phyloP scores from a whole-genome alignment of 2,797 vertebrate genomes.

The Amazona ochrocephala region DNA sequence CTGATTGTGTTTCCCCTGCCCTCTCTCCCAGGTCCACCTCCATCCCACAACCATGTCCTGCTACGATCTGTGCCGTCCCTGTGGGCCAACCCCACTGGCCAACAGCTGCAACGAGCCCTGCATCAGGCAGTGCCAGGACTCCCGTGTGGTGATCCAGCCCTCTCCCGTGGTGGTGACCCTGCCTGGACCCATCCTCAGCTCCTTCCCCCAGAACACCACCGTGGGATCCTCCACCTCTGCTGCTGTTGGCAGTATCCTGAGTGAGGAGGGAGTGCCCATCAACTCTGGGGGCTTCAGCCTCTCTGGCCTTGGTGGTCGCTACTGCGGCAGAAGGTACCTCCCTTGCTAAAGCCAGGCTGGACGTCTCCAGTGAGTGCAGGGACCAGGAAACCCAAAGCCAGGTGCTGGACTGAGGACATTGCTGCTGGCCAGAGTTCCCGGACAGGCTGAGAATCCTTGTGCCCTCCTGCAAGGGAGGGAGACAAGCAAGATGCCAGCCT shows the following conservation, averaged over 20 bases:
- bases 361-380: background rate
- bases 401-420: background rate
- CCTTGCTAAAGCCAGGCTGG: background rate
- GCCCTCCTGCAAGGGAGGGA: background rate
- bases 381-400: background rate
- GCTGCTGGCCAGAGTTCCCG: background rate
- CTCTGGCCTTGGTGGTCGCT: background rate
- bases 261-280: background rate
- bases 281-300: background rate
- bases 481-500: background rate
- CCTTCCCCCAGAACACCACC: background rate
- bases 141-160: background rate
- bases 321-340: background rate
- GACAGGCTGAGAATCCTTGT: background rate
- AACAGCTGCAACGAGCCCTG: constrained; percentile 5
- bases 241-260: background rate
- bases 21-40: no score
- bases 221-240: background rate
- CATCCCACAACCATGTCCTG: no score
- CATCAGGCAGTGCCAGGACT: background rate
- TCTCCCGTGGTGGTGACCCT: background rate
- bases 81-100: background rate
- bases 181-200: background rate
- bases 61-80: background rate
- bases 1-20: no score